Evolutionary conservation across 1,140 invertebrate genomes (phyloP).

Genomic region (Zaprionus vittiger): DNA sequence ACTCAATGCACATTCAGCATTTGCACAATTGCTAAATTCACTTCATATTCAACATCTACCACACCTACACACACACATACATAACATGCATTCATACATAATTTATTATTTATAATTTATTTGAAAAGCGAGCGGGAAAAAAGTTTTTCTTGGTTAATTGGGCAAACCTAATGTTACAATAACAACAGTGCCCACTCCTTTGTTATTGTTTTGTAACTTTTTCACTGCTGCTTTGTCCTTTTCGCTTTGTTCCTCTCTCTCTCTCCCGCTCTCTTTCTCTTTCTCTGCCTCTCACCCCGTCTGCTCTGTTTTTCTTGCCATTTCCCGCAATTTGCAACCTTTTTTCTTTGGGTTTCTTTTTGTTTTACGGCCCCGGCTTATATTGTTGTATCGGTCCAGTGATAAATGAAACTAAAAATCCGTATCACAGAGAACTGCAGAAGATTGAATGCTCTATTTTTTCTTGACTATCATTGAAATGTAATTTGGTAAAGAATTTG

Average conservation of each 20-base stretch:
- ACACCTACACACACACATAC: neutral
- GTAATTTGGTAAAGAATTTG: too few species aligned
- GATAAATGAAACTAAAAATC: constrained; percentile 18
- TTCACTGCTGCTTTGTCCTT: neutral
- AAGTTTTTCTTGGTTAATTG: constrained; percentile 44
- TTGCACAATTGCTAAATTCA: constrained; percentile 11
- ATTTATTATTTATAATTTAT: constrained; percentile 20
- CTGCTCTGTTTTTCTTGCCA: neutral
- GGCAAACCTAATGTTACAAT: constrained; percentile 24
- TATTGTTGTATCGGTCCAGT: constrained; percentile 13
- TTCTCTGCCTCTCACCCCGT: neutral
- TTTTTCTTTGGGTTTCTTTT: neutral
- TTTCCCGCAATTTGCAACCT: neutral
- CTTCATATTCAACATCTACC: neutral
- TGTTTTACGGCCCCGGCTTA: neutral
- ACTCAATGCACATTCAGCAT: constrained; percentile 6
- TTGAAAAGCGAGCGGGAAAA: neutral
- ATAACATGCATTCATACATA: neutral
- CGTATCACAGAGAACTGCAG: neutral
- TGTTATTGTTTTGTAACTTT: constrained; percentile 15
- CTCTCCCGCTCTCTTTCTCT: neutral
- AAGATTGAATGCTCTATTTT: neutral
- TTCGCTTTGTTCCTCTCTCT: neutral
- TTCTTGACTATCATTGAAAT: too few species aligned
- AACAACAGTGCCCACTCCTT: constrained; percentile 14